Percentiles rank a stretch among this genome's conserved stretches.
Conservation (phyloP, 2,113 vertebrate species). For the Paradoxurus hermaphroditus region DNA sequence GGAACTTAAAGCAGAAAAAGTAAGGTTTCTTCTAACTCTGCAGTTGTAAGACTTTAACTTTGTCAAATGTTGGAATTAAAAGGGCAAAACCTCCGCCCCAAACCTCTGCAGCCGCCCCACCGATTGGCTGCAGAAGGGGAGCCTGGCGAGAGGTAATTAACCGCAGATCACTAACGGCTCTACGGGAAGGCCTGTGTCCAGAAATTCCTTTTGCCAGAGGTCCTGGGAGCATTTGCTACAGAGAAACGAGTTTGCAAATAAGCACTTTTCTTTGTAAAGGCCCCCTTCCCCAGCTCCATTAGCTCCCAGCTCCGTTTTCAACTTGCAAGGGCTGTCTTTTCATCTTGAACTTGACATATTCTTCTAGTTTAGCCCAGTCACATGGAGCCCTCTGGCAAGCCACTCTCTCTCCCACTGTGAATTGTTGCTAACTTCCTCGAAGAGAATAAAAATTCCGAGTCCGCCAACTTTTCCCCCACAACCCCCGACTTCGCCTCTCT, state of each 20-base stretch:
- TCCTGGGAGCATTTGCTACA: conserved; percentile 58
- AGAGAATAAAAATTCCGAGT: conserved; percentile 28
- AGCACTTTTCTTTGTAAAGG: conserved; percentile 50
- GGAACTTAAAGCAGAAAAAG: not conserved
- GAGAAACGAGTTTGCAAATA: not conserved
- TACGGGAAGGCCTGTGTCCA: conserved; percentile 57
- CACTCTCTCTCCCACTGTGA: conserved; percentile 47
- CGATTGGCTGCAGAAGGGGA: not conserved
- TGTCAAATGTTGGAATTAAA: conserved; percentile 42
- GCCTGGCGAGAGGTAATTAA: conserved; percentile 56
- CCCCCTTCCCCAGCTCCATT: conserved; percentile 46
- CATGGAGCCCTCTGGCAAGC: conserved; percentile 48
- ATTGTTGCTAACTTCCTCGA: conserved; percentile 59
- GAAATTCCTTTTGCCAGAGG: conserved; percentile 68
- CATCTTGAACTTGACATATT: conserved; percentile 65
- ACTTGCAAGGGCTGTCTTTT: not conserved
- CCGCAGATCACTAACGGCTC: conserved; percentile 57
- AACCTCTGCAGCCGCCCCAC: not conserved
- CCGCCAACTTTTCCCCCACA: conserved; percentile 38
- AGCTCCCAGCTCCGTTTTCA: conserved; percentile 58
- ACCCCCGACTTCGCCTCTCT: not conserved
- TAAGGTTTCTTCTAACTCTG: not conserved
- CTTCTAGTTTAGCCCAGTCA: conserved; percentile 59
- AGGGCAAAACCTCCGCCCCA: conserved; percentile 30
- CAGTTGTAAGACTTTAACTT: conserved; percentile 8